A percentile compares a stretch with the other conserved stretches of the same genome.
Evolutionary conservation across 2,888 invertebrate genomes (phyloP).

Genomic region (Malacosoma neustria): DNA sequence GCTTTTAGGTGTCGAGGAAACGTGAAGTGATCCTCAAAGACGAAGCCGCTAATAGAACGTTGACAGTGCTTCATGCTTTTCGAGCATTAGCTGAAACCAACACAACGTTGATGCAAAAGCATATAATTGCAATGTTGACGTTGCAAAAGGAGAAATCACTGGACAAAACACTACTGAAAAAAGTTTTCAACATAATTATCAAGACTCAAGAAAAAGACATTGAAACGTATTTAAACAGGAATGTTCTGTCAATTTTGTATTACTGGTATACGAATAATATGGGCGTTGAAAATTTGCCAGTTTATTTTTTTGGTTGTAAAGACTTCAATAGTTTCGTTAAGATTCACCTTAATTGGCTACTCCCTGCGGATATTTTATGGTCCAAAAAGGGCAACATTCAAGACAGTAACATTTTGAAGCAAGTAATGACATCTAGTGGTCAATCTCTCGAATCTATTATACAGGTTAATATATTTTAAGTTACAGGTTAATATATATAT

Average conservation of each 20-base stretch:
- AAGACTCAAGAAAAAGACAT: slow-evolving; percentile 27
- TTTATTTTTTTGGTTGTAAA: slow-evolving; percentile 45
- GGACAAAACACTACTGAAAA: slow-evolving; percentile 46
- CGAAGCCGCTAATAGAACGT: slow-evolving; percentile 73
- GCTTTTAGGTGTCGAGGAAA: slow-evolving; percentile 44
- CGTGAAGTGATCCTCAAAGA: slow-evolving; percentile 63
- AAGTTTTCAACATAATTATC: slow-evolving; percentile 51
- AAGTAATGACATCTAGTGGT: slow-evolving; percentile 19
- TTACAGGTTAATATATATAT: no score
- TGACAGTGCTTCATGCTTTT: slow-evolving; percentile 73
- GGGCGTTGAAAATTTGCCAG: slow-evolving; percentile 51
- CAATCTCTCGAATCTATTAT: slow-evolving; percentile 23
- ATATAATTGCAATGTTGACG: slow-evolving; percentile 68
- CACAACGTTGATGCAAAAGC: slow-evolving; percentile 62
- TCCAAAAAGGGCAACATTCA: slow-evolving; percentile 35
- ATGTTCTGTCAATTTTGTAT: slow-evolving; percentile 62
- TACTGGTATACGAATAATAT: slow-evolving; percentile 60
- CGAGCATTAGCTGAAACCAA: slow-evolving; percentile 67
- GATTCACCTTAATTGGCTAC: slow-evolving; percentile 56
- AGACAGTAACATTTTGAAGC: slow-evolving; percentile 33
- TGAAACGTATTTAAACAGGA: slow-evolving; percentile 43
- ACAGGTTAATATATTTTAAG: no score
- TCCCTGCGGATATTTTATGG: slow-evolving; percentile 59
- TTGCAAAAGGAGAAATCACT: slow-evolving; percentile 69
- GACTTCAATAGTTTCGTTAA: slow-evolving; percentile 46